Evolutionary conservation across 2,113 vertebrate genomes (phyloP).

Genomic region (Opisthocomus hoazin): DNA sequence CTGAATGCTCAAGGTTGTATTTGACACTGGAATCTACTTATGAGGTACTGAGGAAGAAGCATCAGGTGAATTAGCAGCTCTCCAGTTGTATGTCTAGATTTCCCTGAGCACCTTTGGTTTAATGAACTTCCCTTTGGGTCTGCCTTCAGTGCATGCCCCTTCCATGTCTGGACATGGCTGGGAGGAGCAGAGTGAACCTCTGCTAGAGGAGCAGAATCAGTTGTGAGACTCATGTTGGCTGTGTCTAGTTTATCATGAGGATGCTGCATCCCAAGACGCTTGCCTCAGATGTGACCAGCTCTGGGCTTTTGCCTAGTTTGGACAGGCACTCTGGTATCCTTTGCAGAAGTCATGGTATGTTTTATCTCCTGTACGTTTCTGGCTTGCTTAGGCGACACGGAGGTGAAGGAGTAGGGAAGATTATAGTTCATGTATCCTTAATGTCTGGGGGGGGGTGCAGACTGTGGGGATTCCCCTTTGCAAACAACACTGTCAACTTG

Average conservation of each 20-base stretch:
- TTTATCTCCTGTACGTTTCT: not conserved
- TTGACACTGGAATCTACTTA: constrained; percentile 13
- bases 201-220: not conserved
- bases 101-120: not conserved
- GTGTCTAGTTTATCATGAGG: not conserved
- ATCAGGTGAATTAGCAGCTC: constrained; percentile 4
- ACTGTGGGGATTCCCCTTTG: not conserved
- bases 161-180: not conserved
- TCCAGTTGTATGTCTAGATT: not conserved
- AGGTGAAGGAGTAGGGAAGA: not conserved
- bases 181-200: not conserved
- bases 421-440: not conserved
- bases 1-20: constrained; percentile 16
- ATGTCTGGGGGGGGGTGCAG: not conserved
- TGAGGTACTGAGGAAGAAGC: not conserved
- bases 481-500: not conserved
- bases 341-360: not conserved
- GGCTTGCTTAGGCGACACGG: not conserved
- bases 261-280: not conserved
- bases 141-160: not conserved
- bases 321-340: not conserved
- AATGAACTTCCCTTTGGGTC: not conserved
- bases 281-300: not conserved
- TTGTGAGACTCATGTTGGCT: not conserved
- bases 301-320: not conserved